Evolutionary conservation across 2,888 invertebrate species (phyloP).

Genomic region (Tenthredo scrophulariae): DNA sequence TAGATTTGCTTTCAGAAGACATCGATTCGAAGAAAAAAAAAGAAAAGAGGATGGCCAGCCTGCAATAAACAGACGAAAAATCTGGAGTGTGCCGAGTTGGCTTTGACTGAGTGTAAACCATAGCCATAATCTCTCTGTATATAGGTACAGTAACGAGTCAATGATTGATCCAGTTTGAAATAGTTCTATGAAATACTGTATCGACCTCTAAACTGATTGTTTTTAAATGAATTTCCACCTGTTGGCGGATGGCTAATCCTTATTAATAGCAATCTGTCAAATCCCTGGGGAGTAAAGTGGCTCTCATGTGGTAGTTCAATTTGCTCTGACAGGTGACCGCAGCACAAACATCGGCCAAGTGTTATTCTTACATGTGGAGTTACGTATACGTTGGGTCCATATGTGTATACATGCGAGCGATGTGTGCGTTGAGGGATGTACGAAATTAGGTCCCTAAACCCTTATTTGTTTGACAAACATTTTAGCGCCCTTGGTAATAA

Average conservation of each 20-base stretch:
- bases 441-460: slow-evolving; percentile 13
- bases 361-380: slow-evolving; percentile 3
- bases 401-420: neutral
- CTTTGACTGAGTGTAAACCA: no score
- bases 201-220: neutral
- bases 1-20: no score
- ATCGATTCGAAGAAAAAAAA: no score
- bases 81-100: no score
- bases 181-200: neutral
- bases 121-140: no score
- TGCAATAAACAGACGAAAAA: no score
- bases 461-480: slow-evolving; percentile 38
- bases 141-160: neutral
- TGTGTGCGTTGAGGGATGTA: neutral
- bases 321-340: slow-evolving; percentile 17
- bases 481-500: slow-evolving; percentile 36
- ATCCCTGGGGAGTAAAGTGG: slow-evolving; percentile 14
- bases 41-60: no score
- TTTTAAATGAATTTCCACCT: neutral
- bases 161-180: neutral
- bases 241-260: neutral
- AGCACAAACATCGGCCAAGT: neutral
- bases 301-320: slow-evolving; percentile 11
- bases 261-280: slow-evolving; percentile 9
- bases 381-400: neutral